Conservation (phyloP, 2,888 invertebrate genomes). For the Aphelenchoides bicaudatus region DNA sequence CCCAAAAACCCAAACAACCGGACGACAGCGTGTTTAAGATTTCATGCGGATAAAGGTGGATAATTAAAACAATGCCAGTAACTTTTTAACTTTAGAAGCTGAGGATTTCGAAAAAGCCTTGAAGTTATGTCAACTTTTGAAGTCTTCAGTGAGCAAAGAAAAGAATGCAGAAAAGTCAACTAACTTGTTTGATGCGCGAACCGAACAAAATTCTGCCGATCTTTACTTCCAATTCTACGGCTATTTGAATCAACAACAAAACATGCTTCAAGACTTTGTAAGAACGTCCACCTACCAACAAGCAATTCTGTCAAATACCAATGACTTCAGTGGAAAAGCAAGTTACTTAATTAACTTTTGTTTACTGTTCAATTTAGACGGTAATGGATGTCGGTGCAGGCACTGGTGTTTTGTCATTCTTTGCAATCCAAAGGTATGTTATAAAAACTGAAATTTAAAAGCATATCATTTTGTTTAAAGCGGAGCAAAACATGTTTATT, state of each 20-base stretch:
- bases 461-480: too few relatives aligned
- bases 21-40: neutral
- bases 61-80: too few relatives aligned
- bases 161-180: neutral
- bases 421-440: slow-evolving; percentile 93
- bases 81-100: too few relatives aligned
- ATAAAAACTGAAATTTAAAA: too few relatives aligned
- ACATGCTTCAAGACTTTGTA: slow-evolving; percentile 99
- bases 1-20: too few relatives aligned
- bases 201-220: slow-evolving; percentile 72
- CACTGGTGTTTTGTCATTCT: slow-evolving; percentile 95
- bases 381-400: slow-evolving; percentile 97
- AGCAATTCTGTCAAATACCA: slow-evolving; percentile 85
- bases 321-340: slow-evolving; percentile 77
- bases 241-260: slow-evolving; percentile 96
- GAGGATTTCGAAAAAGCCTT: slow-evolving; percentile 15
- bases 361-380: slow-evolving; percentile 66
- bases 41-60: neutral
- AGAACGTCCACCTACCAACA: slow-evolving; percentile 96
- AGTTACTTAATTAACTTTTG: neutral
- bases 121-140: slow-evolving; percentile 13
- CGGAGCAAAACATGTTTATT: slow-evolving; percentile 91
- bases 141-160: too few relatives aligned
- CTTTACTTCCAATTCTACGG: slow-evolving; percentile 99
- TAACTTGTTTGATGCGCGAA: slow-evolving; percentile 12